Conservation (phyloP, 2,113 vertebrate genomes). For the Cryptomyrus ogoouensis region DNA sequence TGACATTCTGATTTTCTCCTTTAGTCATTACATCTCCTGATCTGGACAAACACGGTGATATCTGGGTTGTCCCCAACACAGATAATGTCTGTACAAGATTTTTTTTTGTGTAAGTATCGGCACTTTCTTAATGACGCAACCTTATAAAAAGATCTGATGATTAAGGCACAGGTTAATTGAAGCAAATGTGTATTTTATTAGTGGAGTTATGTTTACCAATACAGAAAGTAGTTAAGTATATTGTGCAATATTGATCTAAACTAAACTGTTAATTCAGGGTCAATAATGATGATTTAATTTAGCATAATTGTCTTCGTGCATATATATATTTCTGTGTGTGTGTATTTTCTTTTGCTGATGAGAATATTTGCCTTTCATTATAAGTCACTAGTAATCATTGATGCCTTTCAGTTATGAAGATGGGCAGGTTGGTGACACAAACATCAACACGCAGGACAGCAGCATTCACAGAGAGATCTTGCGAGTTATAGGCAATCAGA, state of each 20-base stretch:
- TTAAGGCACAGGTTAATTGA: neutral
- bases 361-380: neutral
- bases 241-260: neutral
- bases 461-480: slow-evolving; percentile 81
- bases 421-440: slow-evolving; percentile 80
- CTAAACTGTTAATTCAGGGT: neutral
- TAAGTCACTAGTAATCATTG: neutral
- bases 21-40: slow-evolving; percentile 82
- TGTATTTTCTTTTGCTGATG: neutral
- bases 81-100: slow-evolving; percentile 87
- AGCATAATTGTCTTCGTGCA: neutral
- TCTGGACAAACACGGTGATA: slow-evolving; percentile 86
- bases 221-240: neutral
- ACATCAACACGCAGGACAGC: slow-evolving; percentile 81
- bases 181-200: neutral
- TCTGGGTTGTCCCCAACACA: slow-evolving; percentile 85
- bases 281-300: neutral
- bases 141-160: neutral
- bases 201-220: neutral
- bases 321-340: neutral
- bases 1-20: slow-evolving; percentile 16
- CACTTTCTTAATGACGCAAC: neutral
- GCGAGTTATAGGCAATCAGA: slow-evolving; percentile 85
- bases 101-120: slow-evolving; percentile 85
- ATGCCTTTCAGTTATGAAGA: slow-evolving; percentile 74